Conservation (phyloP, 2,797 vertebrate genomes). For the Takifugu ocellatus region DNA sequence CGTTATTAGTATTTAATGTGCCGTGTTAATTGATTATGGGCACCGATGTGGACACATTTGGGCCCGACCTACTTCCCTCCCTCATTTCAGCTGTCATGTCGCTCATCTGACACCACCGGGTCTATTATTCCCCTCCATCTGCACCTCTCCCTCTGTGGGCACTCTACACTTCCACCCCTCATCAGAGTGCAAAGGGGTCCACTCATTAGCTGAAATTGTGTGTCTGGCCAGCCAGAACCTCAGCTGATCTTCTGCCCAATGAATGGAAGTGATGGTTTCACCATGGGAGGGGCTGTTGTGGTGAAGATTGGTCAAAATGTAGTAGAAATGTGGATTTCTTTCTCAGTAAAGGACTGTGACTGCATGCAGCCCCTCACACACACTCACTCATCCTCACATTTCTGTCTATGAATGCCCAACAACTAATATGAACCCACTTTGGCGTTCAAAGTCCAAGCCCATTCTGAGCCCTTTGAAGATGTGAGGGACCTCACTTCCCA, state of each 20-base stretch:
- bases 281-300: slow-evolving; percentile 8
- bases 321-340: too few relatives aligned
- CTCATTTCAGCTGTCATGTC: slow-evolving; percentile 54
- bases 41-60: slow-evolving; percentile 16
- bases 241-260: slow-evolving; percentile 38
- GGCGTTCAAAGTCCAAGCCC: too few relatives aligned
- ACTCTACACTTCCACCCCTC: slow-evolving; percentile 50
- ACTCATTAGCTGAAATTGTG: slow-evolving; percentile 59
- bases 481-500: too few relatives aligned
- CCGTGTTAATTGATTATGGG: slow-evolving; percentile 31
- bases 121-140: slow-evolving; percentile 61
- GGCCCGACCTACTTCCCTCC: slow-evolving; percentile 30
- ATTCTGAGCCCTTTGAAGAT: too few relatives aligned
- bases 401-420: too few relatives aligned
- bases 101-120: slow-evolving; percentile 54
- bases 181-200: slow-evolving; percentile 33
- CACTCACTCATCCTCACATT: too few relatives aligned
- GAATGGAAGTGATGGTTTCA: slow-evolving; percentile 35
- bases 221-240: slow-evolving; percentile 43
- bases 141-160: slow-evolving; percentile 54
- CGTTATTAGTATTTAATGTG: slow-evolving; percentile 3
- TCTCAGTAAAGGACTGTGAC: too few relatives aligned
- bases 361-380: too few relatives aligned
- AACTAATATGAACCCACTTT: too few relatives aligned
- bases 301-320: too few relatives aligned